Percentiles rank a stretch among this genome's conserved stretches.
These are phyloP conservation scores for Aphodius granarius DNA, from an alignment of 2,888 invertebrate species.

Conservation along the genomic window DNA sequence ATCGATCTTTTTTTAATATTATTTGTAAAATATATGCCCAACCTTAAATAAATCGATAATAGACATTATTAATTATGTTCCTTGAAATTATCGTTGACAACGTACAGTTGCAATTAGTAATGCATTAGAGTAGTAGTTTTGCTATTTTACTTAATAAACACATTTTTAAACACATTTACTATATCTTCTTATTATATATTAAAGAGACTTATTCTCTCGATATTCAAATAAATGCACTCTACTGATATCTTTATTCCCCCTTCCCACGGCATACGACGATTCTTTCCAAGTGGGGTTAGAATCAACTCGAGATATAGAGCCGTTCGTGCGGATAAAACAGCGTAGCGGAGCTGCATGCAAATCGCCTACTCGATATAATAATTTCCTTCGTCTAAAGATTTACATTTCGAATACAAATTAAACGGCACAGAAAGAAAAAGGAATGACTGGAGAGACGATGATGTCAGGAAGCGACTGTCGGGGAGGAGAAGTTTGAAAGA, in stretches of 20 bases:
- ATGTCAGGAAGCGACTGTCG: not conserved
- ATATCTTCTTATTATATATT: too few relatives aligned
- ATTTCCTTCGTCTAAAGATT: constrained; percentile 26
- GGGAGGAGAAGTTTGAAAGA: not conserved
- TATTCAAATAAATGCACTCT: not conserved
- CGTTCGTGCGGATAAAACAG: constrained; percentile 8
- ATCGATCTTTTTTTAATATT: too few relatives aligned
- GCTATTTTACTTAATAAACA: too few relatives aligned
- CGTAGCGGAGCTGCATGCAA: constrained; percentile 23
- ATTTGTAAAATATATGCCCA: too few relatives aligned
- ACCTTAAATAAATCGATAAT: too few relatives aligned
- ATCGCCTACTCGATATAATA: constrained; percentile 26
- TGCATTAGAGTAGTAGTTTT: too few relatives aligned
- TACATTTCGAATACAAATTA: constrained; percentile 26
- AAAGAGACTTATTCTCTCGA: not conserved
- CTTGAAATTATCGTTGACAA: too few relatives aligned
- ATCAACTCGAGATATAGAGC: not conserved
- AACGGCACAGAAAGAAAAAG: not conserved
- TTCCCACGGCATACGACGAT: not conserved
- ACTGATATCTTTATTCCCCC: not conserved
- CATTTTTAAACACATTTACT: too few relatives aligned
- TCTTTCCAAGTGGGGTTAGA: not conserved
- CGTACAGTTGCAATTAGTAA: too few relatives aligned
- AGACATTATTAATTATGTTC: too few relatives aligned
- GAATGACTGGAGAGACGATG: not conserved